Evolutionary conservation across 2,888 invertebrate species (phyloP).

Genomic region (Mythimna vitellina): DNA sequence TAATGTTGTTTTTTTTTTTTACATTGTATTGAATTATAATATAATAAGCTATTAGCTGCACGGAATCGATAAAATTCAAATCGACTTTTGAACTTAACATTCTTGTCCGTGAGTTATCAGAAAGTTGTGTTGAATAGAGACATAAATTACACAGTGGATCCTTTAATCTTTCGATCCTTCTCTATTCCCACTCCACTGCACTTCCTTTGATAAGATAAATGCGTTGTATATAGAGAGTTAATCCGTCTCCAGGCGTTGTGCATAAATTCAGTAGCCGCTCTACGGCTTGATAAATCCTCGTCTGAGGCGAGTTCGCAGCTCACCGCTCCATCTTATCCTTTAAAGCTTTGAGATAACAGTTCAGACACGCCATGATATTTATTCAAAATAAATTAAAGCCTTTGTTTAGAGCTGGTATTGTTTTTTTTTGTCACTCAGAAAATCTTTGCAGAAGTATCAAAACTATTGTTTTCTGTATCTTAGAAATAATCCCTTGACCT

Average conservation of each 20-base stretch:
- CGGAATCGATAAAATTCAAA: slow-evolving; percentile 10
- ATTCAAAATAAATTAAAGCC: slow-evolving; percentile 32
- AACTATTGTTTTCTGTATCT: slow-evolving; percentile 11
- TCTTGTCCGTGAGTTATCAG: slow-evolving; percentile 7
- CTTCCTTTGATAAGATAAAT: slow-evolving; percentile 45
- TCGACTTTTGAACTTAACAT: slow-evolving; percentile 1
- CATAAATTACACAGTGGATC: slow-evolving; percentile 32
- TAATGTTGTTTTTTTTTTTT: neutral
- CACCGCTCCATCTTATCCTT: slow-evolving; percentile 58
- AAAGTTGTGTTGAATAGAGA: slow-evolving; percentile 27
- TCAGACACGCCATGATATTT: slow-evolving; percentile 55
- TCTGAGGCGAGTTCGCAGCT: slow-evolving; percentile 66
- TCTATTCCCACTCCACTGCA: slow-evolving; percentile 40
- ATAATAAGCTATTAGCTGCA: slow-evolving; percentile 7
- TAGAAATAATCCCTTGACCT: slow-evolving; percentile 45
- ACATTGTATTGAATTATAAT: slow-evolving; percentile 5
- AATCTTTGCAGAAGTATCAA: neutral
- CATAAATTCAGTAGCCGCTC: slow-evolving; percentile 67
- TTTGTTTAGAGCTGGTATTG: slow-evolving; percentile 17
- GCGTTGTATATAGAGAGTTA: slow-evolving; percentile 33
- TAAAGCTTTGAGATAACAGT: slow-evolving; percentile 65
- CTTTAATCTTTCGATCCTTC: slow-evolving; percentile 34
- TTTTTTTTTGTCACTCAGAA: slow-evolving; percentile 16
- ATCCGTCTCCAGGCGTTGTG: slow-evolving; percentile 40
- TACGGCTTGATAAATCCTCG: slow-evolving; percentile 68